A percentile compares a stretch with the other conserved stretches of the same genome.
Evolutionary conservation across 2,797 vertebrate genomes (phyloP).

Genomic region (Sebastes diploproa): DNA sequence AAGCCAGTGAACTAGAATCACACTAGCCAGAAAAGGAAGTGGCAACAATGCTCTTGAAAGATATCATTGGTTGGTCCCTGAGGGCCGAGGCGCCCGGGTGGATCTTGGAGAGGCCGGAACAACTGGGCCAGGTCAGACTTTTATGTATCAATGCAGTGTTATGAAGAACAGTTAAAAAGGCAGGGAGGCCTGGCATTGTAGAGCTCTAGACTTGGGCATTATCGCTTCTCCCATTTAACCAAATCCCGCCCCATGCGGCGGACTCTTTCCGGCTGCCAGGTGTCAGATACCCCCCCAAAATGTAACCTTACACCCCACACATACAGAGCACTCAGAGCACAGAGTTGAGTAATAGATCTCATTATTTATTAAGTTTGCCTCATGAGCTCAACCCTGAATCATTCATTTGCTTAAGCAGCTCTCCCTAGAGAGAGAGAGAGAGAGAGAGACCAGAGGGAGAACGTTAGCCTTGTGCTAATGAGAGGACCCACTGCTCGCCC

Average conservation of each 20-base stretch:
- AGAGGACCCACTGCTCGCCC: slow-evolving; percentile 34
- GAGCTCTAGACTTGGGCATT: background rate
- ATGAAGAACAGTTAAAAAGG: background rate
- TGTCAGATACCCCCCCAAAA: slow-evolving; percentile 73
- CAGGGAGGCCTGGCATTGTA: background rate
- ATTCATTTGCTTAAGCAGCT: slow-evolving; percentile 90
- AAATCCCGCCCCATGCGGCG: slow-evolving; percentile 38
- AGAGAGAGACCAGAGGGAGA: slow-evolving; percentile 43
- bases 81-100: no score
- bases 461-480: slow-evolving; percentile 64
- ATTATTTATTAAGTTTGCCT: slow-evolving; percentile 92
- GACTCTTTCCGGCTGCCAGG: slow-evolving; percentile 65
- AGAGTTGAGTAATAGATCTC: slow-evolving; percentile 91
- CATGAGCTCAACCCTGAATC: slow-evolving; percentile 91
- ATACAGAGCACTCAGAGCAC: slow-evolving; percentile 44
- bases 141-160: background rate
- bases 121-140: no score
- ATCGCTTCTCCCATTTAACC: slow-evolving; percentile 44
- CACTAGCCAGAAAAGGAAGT: no score
- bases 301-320: slow-evolving; percentile 76
- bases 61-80: no score
- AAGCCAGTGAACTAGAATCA: no score
- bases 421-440: slow-evolving; percentile 61
- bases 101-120: no score
- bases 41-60: no score